phyloP scores from a whole-genome alignment of 2,888 invertebrate genomes.

The Nephrotoma appendiculata region DNA sequence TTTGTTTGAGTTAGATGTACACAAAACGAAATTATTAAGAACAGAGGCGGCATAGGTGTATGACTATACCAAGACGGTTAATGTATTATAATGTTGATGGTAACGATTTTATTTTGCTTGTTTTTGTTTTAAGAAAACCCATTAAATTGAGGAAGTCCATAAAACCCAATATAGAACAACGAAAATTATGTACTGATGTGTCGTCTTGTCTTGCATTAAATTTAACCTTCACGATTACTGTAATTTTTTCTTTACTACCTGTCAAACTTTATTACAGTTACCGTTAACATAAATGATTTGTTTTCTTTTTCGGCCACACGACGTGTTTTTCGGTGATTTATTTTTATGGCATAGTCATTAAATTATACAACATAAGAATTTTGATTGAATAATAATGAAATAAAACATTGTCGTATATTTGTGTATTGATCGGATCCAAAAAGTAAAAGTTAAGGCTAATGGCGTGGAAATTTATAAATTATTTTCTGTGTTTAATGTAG shows the following conservation, averaged over 20 bases:
- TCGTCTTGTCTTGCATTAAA: background rate
- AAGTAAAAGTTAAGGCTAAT: background rate
- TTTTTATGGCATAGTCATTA: background rate
- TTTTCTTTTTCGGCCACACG: background rate
- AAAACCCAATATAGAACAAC: background rate
- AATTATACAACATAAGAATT: background rate
- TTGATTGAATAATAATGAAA: background rate
- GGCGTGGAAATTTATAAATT: no score
- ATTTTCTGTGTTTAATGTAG: no score
- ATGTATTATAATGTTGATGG: background rate
- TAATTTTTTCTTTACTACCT: background rate
- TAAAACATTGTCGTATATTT: background rate
- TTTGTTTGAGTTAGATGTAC: background rate
- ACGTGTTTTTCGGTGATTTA: background rate
- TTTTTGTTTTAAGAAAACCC: background rate
- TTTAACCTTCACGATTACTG: background rate
- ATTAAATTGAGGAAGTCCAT: background rate
- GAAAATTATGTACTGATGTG: background rate
- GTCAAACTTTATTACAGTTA: background rate
- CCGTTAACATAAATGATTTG: background rate
- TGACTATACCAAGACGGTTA: background rate
- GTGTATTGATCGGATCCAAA: background rate
- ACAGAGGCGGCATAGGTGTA: background rate
- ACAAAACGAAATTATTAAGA: background rate
- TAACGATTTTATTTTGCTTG: background rate